Evolutionary conservation across 2,888 invertebrate genomes (phyloP).

Genomic region (Antitype chi): DNA sequence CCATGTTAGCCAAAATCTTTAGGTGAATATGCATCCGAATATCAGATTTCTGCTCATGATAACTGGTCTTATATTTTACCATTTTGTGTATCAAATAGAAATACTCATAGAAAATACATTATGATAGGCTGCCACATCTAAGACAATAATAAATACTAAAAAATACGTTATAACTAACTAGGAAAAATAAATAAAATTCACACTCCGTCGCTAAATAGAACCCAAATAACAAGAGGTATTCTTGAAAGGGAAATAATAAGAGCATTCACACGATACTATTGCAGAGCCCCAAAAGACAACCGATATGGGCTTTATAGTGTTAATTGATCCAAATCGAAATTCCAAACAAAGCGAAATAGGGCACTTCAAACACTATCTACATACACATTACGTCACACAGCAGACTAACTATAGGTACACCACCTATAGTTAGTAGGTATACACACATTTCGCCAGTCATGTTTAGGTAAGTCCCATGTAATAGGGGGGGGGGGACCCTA

Average conservation of each 20-base stretch:
- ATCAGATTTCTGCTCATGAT: too few species aligned
- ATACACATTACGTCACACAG: too few species aligned
- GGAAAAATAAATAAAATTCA: slow-evolving; percentile 18
- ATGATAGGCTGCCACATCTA: neutral
- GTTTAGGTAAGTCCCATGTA: too few species aligned
- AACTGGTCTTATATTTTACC: neutral
- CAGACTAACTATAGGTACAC: too few species aligned
- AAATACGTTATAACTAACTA: too few species aligned
- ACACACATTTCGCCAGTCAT: too few species aligned
- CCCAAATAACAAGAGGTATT: neutral
- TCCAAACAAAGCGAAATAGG: neutral
- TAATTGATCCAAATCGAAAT: slow-evolving; percentile 10
- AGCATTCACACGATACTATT: slow-evolving; percentile 16
- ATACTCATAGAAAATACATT: neutral
- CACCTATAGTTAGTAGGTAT: too few species aligned
- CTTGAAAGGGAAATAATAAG: slow-evolving; percentile 25
- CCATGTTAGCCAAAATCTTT: too few species aligned
- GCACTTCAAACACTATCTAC: neutral
- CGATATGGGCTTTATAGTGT: neutral
- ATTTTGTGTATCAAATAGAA: neutral
- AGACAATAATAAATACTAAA: neutral
- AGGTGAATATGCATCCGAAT: too few species aligned
- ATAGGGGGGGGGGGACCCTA: too few species aligned
- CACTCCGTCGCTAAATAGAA: slow-evolving; percentile 1
- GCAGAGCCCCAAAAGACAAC: neutral